Conservation (phyloP, 1,140 invertebrate species). For the Apolygus lucorum region DNA sequence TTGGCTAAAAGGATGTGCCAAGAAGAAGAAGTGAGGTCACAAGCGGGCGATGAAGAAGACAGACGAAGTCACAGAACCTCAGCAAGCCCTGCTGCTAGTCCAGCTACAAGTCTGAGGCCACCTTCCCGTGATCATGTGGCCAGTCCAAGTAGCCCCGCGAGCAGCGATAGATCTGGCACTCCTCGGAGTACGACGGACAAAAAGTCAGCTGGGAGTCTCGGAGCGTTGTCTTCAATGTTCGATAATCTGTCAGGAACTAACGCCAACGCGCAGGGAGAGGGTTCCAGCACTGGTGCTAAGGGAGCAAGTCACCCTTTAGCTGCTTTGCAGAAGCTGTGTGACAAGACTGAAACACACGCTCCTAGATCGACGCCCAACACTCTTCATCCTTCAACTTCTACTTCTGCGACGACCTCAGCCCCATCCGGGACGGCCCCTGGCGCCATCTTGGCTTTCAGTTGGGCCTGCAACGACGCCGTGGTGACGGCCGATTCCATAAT, state of each 20-base stretch:
- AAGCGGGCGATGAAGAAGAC: conserved; percentile 42
- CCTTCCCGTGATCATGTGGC: conserved; percentile 41
- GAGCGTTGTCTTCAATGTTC: conserved; percentile 81
- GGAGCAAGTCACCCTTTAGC: conserved; percentile 75
- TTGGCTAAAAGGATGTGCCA: conserved; percentile 28
- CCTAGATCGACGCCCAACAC: conserved; percentile 26
- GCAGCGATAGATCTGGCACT: conserved; percentile 62
- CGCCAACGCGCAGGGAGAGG: conserved; percentile 31
- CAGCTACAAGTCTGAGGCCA: conserved; percentile 49
- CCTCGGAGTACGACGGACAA: conserved; percentile 58
- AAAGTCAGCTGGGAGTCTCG: conserved; percentile 60
- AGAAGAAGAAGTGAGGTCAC: conserved; percentile 31
- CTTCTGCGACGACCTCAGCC: conserved; percentile 35
- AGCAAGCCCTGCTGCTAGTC: conserved; percentile 32
- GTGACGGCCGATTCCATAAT: conserved; percentile 77
- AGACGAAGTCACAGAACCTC: conserved; percentile 31
- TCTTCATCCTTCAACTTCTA: conserved; percentile 21
- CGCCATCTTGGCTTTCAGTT: conserved; percentile 81
- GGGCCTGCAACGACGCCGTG: conserved; percentile 86
- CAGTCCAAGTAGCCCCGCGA: conserved; percentile 57
- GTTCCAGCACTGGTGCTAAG: conserved; percentile 43
- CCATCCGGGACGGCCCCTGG: conserved; percentile 53
- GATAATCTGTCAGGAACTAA: conserved; percentile 59
- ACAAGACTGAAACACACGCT: conserved; percentile 76
- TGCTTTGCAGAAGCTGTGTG: conserved; percentile 86